Evolutionary conservation across 2,113 vertebrate genomes (phyloP).

Genomic region (Amphilophus citrinellus): DNA sequence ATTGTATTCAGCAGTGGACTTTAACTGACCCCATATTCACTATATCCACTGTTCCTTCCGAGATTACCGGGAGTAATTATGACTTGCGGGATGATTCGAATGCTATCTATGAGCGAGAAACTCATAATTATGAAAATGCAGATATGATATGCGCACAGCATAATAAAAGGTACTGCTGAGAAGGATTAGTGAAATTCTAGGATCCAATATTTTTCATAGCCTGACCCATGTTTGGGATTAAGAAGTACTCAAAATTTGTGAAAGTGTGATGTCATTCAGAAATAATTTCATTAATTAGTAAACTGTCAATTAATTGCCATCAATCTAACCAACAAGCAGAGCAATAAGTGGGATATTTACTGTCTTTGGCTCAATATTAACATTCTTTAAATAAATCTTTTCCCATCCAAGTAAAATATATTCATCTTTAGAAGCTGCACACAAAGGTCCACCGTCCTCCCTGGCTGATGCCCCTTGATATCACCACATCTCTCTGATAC

Average conservation of each 20-base stretch:
- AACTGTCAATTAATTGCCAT: background rate
- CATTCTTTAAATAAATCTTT: background rate
- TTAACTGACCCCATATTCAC: background rate
- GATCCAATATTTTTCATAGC: background rate
- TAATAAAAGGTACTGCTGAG: background rate
- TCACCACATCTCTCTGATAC: background rate
- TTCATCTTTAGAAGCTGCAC: background rate
- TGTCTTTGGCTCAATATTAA: background rate
- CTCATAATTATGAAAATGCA: constrained; percentile 1
- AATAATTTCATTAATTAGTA: background rate
- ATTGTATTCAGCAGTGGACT: background rate
- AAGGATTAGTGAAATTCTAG: background rate
- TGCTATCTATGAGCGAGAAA: background rate
- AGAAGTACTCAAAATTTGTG: background rate
- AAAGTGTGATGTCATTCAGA: background rate
- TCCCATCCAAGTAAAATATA: background rate
- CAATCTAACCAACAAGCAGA: background rate
- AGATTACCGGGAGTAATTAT: background rate
- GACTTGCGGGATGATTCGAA: background rate
- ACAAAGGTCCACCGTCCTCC: background rate
- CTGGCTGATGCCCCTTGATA: constrained; percentile 2
- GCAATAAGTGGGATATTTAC: background rate
- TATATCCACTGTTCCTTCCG: background rate
- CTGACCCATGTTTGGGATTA: background rate
- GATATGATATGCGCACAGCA: background rate